Evolutionary conservation across 2,888 invertebrate genomes (phyloP).

Genomic region (Lasioglossum calceatum): DNA sequence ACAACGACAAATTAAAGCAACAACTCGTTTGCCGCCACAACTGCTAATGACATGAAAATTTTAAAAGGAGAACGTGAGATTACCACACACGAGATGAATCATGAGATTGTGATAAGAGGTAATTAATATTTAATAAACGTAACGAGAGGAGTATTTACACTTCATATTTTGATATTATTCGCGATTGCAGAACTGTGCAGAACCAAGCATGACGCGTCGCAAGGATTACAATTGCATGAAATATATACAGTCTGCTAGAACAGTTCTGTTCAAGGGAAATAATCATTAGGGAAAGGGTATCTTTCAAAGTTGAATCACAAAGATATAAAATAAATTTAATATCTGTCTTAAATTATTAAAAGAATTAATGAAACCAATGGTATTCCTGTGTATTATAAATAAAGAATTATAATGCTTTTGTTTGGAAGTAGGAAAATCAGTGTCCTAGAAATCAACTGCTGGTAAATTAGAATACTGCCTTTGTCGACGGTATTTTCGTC

Average conservation of each 20-base stretch:
- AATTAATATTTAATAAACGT: slow-evolving; percentile 15
- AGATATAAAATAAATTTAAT: neutral
- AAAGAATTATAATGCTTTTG: neutral
- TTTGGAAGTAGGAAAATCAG: neutral
- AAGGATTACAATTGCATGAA: slow-evolving; percentile 26
- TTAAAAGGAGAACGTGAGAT: neutral
- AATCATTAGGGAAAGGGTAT: neutral
- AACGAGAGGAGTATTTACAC: slow-evolving; percentile 21
- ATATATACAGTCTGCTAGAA: neutral
- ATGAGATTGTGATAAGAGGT: neutral
- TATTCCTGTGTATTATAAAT: neutral
- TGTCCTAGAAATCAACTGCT: neutral
- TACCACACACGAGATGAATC: neutral
- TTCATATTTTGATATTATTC: slow-evolving; percentile 18
- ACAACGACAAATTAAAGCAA: slow-evolving; percentile 1
- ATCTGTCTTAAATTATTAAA: neutral
- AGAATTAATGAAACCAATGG: neutral
- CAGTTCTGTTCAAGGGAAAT: neutral
- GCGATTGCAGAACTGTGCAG: slow-evolving; percentile 4
- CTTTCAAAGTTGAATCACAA: neutral
- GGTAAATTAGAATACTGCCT: neutral
- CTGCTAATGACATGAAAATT: slow-evolving; percentile 1
- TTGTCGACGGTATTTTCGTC: neutral
- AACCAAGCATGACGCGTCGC: slow-evolving; percentile 14
- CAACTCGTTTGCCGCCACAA: slow-evolving; percentile 45